Conservation (phyloP, 2,113 vertebrate species). For the Proterorhinus semilunaris region DNA sequence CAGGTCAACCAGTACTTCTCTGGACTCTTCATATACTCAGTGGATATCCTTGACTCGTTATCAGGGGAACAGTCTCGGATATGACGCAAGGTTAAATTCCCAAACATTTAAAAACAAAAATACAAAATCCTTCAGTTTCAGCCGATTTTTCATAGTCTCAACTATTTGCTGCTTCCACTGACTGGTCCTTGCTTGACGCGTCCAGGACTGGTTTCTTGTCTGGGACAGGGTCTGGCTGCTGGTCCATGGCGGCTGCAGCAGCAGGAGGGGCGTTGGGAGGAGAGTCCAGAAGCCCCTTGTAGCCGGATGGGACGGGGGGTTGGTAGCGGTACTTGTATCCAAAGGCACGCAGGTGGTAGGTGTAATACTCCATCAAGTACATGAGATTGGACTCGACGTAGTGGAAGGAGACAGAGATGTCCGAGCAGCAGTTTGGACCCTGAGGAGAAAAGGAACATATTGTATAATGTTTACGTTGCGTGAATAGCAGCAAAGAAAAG, state of each 20-base stretch:
- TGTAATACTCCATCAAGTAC: constrained; percentile 77
- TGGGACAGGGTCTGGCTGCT: constrained; percentile 2
- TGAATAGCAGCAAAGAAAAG: no score
- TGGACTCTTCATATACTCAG: not conserved
- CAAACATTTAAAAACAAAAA: constrained; percentile 3
- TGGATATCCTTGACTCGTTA: not conserved
- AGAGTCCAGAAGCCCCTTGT: not conserved
- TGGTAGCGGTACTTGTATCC: constrained; percentile 76
- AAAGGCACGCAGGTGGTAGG: constrained; percentile 76
- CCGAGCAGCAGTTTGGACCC: constrained; percentile 77
- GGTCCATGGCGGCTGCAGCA: not conserved
- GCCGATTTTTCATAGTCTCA: constrained; percentile 15
- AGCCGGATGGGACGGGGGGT: constrained; percentile 50
- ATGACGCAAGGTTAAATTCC: constrained; percentile 17
- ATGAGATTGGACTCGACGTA: constrained; percentile 65
- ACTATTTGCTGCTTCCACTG: constrained; percentile 7
- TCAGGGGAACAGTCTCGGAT: not conserved
- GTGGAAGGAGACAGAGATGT: constrained; percentile 81
- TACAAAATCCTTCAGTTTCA: not conserved
- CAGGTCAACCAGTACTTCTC: not conserved
- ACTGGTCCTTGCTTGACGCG: constrained; percentile 14
- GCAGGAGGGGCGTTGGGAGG: not conserved
- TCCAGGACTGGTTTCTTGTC: constrained; percentile 9
- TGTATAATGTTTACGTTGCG: no score
- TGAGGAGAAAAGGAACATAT: constrained; percentile 22